Percentiles rank a stretch among this genome's conserved stretches.
Evolutionary conservation across 1,140 invertebrate genomes (phyloP).

Genomic region (Limonius californicus): DNA sequence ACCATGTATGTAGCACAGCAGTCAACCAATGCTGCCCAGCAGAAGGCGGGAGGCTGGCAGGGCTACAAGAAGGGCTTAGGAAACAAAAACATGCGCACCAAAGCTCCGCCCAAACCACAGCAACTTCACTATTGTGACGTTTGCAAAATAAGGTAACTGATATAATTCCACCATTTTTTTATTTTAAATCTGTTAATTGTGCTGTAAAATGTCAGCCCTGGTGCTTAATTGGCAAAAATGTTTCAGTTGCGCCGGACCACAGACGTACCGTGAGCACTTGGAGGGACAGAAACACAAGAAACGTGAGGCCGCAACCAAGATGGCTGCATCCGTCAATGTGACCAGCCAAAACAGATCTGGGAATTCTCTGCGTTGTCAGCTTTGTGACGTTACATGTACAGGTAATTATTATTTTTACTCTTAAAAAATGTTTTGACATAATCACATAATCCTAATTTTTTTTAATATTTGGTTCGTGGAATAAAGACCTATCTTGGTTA

Average conservation of each 20-base stretch:
- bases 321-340: conserved; percentile 54
- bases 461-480: no score
- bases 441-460: neutral
- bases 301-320: conserved; percentile 88
- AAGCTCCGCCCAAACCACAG: conserved; percentile 82
- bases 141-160: conserved; percentile 92
- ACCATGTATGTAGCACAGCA: conserved; percentile 88
- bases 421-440: neutral
- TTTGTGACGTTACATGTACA: conserved; percentile 97
- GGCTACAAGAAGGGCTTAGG: conserved; percentile 67
- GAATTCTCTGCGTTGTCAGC: conserved; percentile 76
- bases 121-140: conserved; percentile 94
- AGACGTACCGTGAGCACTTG: conserved; percentile 95
- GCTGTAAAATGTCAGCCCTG: neutral
- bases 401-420: conserved; percentile 27
- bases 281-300: conserved; percentile 99
- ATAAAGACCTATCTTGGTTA: no score
- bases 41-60: conserved; percentile 63
- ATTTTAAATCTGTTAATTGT: neutral
- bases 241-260: conserved; percentile 44
- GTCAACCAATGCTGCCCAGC: conserved; percentile 53
- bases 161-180: neutral
- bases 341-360: conserved; percentile 58
- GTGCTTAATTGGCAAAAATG: no score
- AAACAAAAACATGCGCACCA: conserved; percentile 63